Conservation (phyloP, 2,888 invertebrate species). For the Pherbina coryleti region DNA sequence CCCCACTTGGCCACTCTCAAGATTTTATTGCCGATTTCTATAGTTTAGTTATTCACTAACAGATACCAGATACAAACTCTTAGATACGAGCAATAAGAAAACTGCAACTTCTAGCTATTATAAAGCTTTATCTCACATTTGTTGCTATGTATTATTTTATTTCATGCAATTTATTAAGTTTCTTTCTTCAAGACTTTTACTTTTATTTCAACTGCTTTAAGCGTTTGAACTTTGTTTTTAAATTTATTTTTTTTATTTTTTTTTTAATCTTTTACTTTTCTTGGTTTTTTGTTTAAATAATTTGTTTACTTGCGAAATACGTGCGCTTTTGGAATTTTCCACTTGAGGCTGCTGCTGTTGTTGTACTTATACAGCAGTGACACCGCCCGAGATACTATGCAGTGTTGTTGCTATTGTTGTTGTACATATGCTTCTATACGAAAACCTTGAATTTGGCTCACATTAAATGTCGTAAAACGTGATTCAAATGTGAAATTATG, state of each 20-base stretch:
- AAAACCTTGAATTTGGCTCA: slow-evolving; percentile 41
- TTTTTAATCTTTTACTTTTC: slow-evolving; percentile 17
- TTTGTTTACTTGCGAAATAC: slow-evolving; percentile 47
- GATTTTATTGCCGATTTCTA: slow-evolving; percentile 45
- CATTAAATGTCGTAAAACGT: slow-evolving; percentile 45
- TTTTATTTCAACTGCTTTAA: slow-evolving; percentile 40
- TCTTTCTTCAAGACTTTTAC: slow-evolving; percentile 38
- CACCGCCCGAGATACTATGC: slow-evolving; percentile 29
- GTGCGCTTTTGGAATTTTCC: slow-evolving; percentile 51
- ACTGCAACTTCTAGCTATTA: slow-evolving; percentile 36
- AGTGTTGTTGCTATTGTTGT: slow-evolving; percentile 17
- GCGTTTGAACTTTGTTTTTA: not conserved
- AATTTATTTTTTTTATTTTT: not conserved
- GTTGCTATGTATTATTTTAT: slow-evolving; percentile 13
- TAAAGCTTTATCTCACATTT: slow-evolving; percentile 46
- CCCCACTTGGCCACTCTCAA: slow-evolving; percentile 49
- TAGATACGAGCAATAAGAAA: not conserved
- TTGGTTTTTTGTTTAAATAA: slow-evolving; percentile 7
- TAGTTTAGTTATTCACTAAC: not conserved
- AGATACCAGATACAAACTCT: no score
- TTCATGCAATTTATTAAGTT: slow-evolving; percentile 12
- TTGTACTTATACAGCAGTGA: not conserved
- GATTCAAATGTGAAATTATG: slow-evolving; percentile 39
- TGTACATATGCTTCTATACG: not conserved
- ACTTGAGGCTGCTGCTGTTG: slow-evolving; percentile 42